These are phyloP conservation scores for Lochmaea crataegi DNA, from an alignment of 2,888 invertebrate genomes.

Conservation along the genomic window DNA sequence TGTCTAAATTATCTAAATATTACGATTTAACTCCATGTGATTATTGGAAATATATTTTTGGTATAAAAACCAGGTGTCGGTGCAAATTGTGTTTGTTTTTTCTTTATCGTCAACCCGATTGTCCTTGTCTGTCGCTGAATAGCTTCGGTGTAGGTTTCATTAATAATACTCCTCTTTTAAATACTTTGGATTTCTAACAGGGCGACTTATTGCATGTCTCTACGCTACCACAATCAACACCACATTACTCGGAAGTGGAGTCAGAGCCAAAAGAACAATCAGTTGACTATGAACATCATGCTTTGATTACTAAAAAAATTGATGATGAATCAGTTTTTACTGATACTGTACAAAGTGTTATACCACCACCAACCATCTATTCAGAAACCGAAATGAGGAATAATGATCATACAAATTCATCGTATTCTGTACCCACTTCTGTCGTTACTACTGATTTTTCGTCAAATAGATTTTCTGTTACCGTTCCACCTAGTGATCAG, in stretches of 20 bases:
- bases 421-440: constrained; percentile 39
- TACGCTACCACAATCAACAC: constrained; percentile 57
- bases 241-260: constrained; percentile 51
- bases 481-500: constrained; percentile 35
- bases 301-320: constrained; percentile 16
- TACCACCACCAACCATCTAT: constrained; percentile 44
- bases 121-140: constrained; percentile 39
- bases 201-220: constrained; percentile 53
- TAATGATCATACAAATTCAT: constrained; percentile 16
- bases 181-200: constrained; percentile 48
- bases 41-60: constrained; percentile 62
- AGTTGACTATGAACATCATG: constrained; percentile 17
- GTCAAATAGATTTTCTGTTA: constrained; percentile 39
- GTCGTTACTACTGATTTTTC: constrained; percentile 32
- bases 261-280: constrained; percentile 44
- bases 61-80: constrained; percentile 52
- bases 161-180: constrained; percentile 36
- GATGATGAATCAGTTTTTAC: constrained; percentile 11
- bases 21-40: constrained; percentile 55
- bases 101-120: constrained; percentile 32
- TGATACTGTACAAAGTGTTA: constrained; percentile 15
- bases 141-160: constrained; percentile 42
- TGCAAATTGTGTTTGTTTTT: constrained; percentile 33
- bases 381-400: constrained; percentile 15
- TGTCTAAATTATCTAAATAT: constrained; percentile 49